These are phyloP conservation scores for Acropora yongei DNA, from an alignment of 64 coral and sea anemone genomes.

Conservation along the genomic window DNA sequence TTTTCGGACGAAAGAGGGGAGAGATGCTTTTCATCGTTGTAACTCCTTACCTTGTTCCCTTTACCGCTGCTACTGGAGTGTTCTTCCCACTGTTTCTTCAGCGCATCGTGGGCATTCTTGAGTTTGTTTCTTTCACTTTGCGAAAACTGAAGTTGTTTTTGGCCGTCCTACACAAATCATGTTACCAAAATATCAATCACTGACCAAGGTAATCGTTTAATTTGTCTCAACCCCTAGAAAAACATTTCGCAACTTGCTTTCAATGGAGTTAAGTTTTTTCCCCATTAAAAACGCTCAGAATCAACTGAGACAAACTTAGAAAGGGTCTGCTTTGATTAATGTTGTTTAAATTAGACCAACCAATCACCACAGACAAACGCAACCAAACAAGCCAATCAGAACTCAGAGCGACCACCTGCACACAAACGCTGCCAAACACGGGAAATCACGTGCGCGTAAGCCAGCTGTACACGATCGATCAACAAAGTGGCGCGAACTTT, in stretches of 20 bases:
- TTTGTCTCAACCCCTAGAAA: not conserved
- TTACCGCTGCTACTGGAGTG: conserved; percentile 38
- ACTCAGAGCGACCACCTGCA: not conserved
- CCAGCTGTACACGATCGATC: not conserved
- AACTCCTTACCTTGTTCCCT: conserved; percentile 30
- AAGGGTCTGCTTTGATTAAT: not conserved
- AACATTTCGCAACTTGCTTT: not conserved
- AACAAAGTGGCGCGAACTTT: not conserved
- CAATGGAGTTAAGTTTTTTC: not conserved
- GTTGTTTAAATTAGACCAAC: not conserved
- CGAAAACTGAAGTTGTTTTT: conserved; percentile 64
- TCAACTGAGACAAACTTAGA: not conserved
- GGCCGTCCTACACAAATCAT: conserved; percentile 25
- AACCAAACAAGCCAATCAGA: not conserved
- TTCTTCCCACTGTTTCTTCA: conserved; percentile 76
- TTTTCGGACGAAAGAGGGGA: too few relatives aligned
- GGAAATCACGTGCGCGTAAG: not conserved
- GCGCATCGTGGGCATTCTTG: conserved; percentile 41
- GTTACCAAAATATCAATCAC: not conserved
- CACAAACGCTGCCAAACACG: too few relatives aligned
- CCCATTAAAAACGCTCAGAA: not conserved
- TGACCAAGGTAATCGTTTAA: not conserved
- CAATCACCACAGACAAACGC: not conserved
- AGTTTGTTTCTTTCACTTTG: conserved; percentile 58
- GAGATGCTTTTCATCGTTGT: too few relatives aligned